Evolutionary conservation across 2,113 vertebrate genomes (phyloP).

Genomic region (human): DNA sequence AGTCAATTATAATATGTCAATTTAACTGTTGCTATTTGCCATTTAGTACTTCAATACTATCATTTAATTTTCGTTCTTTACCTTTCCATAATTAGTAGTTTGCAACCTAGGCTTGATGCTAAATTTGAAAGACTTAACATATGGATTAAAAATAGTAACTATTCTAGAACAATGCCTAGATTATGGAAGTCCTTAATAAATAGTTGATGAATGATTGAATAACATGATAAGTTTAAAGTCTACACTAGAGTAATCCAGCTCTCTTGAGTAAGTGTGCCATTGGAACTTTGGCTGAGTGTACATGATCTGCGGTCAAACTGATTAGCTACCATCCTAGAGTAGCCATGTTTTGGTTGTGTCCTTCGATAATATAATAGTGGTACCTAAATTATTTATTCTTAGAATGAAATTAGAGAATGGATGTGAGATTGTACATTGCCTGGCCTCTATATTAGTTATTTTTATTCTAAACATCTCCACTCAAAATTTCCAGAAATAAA

Average conservation of each 20-base stretch:
- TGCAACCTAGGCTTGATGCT: not conserved
- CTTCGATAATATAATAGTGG: not conserved
- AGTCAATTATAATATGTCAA: not conserved
- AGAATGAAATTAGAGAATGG: not conserved
- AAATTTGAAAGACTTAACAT: not conserved
- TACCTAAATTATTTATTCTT: not conserved
- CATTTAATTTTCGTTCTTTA: not conserved
- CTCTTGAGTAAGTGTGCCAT: not conserved
- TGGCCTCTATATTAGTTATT: not conserved
- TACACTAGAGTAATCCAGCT: not conserved
- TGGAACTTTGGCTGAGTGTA: not conserved
- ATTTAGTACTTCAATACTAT: not conserved
- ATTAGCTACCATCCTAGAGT: not conserved
- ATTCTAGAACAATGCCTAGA: not conserved
- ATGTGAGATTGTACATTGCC: not conserved
- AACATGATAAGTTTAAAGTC: not conserved
- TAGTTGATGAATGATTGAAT: not conserved
- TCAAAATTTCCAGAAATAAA: not conserved
- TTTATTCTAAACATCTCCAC: not conserved
- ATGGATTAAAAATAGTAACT: not conserved
- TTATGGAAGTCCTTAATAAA: not conserved
- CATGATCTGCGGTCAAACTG: not conserved
- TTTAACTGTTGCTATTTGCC: not conserved
- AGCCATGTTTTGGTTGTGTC: not conserved
- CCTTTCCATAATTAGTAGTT: not conserved